Evolutionary conservation across 2,113 vertebrate species (phyloP).

Genomic region (Jaculus jaculus): DNA sequence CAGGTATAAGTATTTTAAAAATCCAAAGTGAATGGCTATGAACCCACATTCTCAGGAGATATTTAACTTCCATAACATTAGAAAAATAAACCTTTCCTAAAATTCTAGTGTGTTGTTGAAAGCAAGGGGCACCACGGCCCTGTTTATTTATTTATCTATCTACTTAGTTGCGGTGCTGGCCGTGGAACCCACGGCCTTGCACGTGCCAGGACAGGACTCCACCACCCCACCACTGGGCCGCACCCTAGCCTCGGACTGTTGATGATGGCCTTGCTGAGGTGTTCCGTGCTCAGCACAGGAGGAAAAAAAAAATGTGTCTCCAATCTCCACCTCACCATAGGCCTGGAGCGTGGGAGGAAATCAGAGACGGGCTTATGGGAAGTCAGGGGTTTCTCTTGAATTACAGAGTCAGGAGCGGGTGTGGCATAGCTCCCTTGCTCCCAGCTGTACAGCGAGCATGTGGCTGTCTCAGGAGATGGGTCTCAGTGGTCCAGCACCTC

Average conservation of each 20-base stretch:
- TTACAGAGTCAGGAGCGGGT: neutral
- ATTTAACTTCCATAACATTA: neutral
- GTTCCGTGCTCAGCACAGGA: neutral
- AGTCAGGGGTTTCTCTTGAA: neutral
- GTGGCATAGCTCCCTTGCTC: fast-evolving
- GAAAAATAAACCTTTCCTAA: neutral
- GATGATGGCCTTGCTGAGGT: fast-evolving
- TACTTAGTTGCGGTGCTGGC: neutral
- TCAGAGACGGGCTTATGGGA: neutral
- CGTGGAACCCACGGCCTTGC: neutral
- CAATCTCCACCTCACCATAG: neutral
- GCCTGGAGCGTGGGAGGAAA: neutral
- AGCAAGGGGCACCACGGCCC: neutral
- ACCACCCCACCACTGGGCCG: neutral
- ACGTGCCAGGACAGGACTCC: no score
- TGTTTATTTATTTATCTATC: no score
- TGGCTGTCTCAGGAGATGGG: neutral
- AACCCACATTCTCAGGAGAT: neutral
- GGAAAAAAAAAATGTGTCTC: neutral
- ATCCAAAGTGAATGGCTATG: neutral
- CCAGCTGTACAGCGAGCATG: neutral
- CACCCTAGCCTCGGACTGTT: neutral
- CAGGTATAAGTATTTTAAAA: neutral
- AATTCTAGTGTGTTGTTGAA: neutral
- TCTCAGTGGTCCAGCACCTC: fast-evolving